Evolutionary conservation across 2,797 vertebrate genomes (phyloP), one percentile per base, ranked within the genome.

Genomic region (Amphiprion clarkii): DNA sequence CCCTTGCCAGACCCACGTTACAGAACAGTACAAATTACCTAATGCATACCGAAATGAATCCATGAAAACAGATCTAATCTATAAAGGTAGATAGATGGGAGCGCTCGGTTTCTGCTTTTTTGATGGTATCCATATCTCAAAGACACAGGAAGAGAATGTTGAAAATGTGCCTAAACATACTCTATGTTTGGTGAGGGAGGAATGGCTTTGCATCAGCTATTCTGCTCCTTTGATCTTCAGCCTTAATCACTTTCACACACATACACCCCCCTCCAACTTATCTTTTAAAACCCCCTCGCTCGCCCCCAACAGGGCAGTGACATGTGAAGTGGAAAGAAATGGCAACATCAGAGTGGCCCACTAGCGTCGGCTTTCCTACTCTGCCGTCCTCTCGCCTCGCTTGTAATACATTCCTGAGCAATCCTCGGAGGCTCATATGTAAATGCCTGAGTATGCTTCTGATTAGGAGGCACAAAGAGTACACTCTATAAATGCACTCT

Each of bases 401-500:
- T 73, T 67, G 79, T 74, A 85, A 83, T 81, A 80, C 90, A 94
- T 93, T 94, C 92, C 93, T 89, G 67, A 91, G 81, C 81, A 72
- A 66, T 87, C 90, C 90, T 89, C 70, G 4, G 84, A 91, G 93
- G 89, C 83, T 87, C 76, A 25, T 91, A 91, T 90, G 91, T 90
- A 92, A 93, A 92, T 89, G 85, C 76, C 65, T 57, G 82, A 84
- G 91, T 91, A 92, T 94, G 94, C 91, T 93, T 94, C 91, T 93
- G 89, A 95, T 95, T 95, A 94, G 82, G 81, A 90, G 86, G 82
- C 88, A 89, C 85, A 90, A 93, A 89, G 88, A 92, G 85, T 91
- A 89, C 87, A 93, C 89, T 94, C 92, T 87, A 93, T 94, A 94
- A 94, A 95, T 89, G 87, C 88, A 87, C 91, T 93, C 88, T 91